phyloP scores from a whole-genome alignment of 2,797 vertebrate species.

The Protosalanx chinensis region DNA sequence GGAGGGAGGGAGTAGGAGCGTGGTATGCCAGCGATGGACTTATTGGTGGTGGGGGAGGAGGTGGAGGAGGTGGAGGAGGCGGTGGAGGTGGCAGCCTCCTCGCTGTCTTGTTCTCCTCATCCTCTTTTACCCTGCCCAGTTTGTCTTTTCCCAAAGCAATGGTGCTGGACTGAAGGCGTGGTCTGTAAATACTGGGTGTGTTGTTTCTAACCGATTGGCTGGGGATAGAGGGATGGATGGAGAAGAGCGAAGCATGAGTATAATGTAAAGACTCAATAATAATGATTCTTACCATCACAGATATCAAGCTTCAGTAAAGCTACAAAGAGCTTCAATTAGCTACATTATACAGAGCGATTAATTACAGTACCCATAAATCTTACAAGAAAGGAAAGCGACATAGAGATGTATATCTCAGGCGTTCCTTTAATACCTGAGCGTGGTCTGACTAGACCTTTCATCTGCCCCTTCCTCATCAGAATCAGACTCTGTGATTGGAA shows the following conservation, averaged over 20 bases:
- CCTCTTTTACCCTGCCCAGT: slow-evolving; percentile 35
- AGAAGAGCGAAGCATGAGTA: slow-evolving; percentile 36
- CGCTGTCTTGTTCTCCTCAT: slow-evolving; percentile 35
- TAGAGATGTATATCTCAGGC: neutral
- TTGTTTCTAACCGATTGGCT: slow-evolving; percentile 39
- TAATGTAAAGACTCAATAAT: slow-evolving; percentile 16
- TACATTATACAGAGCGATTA: neutral
- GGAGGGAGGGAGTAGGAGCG: slow-evolving; percentile 1
- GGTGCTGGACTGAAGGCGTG: slow-evolving; percentile 61
- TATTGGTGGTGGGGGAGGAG: slow-evolving; percentile 13
- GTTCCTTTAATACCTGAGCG: slow-evolving; percentile 68
- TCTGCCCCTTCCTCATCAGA: slow-evolving; percentile 66
- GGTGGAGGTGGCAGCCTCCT: neutral
- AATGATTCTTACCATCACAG: neutral
- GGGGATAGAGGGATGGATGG: slow-evolving; percentile 44
- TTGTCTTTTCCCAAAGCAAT: slow-evolving; percentile 61
- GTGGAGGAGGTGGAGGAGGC: neutral
- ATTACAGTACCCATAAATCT: slow-evolving; percentile 2
- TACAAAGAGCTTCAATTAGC: no score
- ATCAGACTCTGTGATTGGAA: slow-evolving; percentile 68
- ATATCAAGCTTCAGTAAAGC: neutral
- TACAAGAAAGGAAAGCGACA: neutral
- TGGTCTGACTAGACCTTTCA: slow-evolving; percentile 55
- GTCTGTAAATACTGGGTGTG: slow-evolving; percentile 47
- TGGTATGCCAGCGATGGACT: neutral